Evolutionary conservation across 2,797 vertebrate genomes (phyloP), one percentile per base, ranked within the genome.

Genomic region (Scleropages formosus): DNA sequence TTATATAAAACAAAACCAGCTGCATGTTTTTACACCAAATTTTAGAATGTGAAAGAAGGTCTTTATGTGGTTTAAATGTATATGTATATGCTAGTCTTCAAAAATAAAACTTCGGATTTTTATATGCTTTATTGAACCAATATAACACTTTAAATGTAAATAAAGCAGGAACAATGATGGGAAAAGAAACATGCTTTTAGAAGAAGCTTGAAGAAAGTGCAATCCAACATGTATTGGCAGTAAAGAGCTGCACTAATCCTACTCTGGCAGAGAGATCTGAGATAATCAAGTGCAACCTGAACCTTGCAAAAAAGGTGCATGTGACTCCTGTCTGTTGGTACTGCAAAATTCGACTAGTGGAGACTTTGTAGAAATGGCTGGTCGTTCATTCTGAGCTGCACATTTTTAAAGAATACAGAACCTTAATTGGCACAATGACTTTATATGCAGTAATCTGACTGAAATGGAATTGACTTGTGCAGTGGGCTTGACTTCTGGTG

Each of bases 211-310:
- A 89, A 80, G 77, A 91, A 92, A 85, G 90, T 96, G 92, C 92
- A 93, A 91, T 94, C 75, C 79, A 88, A 86, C 90, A 85, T 90
- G 88, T 91, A 89, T 91, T 89, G 88, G 85, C 91, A 91, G 90
- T 80, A 72, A 82, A 79, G 66, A 80, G 77, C 72, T 79, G 82
- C 80, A 69, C 84, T 79, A 68, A 65, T 73, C 79, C 46, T 60
- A 56, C 69, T 71, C 71, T 11, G 24, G 24, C 16, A 68, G 53
- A 65, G 66, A 49, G 27, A 76, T 65, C 79, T 75, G 67, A 80
- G 85, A 85, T 85, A 85, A 89, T 87, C 88, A 86, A 72, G 80
- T 79, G 74, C 78, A 81, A 74, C 73, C 64, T 62, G 72, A 79
- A 75, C 82, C 76, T 75, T 72, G 75, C 81, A 82, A 80, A 78